phyloP scores from a whole-genome alignment of 2,113 vertebrate genomes.

The Sakesphorus luctuosus region DNA sequence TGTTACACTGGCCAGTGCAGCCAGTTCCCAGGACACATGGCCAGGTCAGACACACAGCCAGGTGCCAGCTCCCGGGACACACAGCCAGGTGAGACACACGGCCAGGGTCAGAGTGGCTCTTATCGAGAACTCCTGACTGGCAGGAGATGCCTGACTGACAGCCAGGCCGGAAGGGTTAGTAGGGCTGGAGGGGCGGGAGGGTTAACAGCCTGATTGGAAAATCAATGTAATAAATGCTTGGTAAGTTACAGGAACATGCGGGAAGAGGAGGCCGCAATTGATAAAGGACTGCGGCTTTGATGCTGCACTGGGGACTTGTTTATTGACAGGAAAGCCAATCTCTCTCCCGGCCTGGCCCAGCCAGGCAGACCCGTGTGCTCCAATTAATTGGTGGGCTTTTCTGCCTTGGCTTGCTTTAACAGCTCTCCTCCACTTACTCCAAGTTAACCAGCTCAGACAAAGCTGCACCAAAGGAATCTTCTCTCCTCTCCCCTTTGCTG shows the following conservation, averaged over 20 bases:
- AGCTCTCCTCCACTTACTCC: slow-evolving; percentile 16
- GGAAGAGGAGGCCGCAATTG: slow-evolving; percentile 93
- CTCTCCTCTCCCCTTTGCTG: neutral
- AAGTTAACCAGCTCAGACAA: slow-evolving; percentile 35
- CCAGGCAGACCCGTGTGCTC: slow-evolving; percentile 77
- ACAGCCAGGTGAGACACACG: neutral
- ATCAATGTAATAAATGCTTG: slow-evolving; percentile 99
- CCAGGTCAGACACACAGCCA: neutral
- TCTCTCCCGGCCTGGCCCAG: slow-evolving; percentile 82
- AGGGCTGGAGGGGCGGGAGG: slow-evolving; percentile 80
- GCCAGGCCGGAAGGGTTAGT: slow-evolving; percentile 70
- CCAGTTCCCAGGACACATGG: neutral
- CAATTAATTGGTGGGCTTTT: slow-evolving; percentile 86
- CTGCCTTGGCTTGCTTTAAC: slow-evolving; percentile 45
- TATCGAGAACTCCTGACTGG: neutral
- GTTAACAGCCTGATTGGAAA: slow-evolving; percentile 98
- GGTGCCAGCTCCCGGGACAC: neutral
- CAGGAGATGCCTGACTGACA: slow-evolving; percentile 71
- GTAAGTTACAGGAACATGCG: slow-evolving; percentile 99
- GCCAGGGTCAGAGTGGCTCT: neutral
- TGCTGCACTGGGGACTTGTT: slow-evolving; percentile 95
- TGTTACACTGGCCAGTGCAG: accelerated
- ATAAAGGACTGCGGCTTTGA: slow-evolving; percentile 97
- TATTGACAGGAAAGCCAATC: slow-evolving; percentile 91
- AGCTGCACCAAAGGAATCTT: neutral